Evolutionary conservation across 2,888 invertebrate genomes (phyloP).

Genomic region (Calliopum simillimum): DNA sequence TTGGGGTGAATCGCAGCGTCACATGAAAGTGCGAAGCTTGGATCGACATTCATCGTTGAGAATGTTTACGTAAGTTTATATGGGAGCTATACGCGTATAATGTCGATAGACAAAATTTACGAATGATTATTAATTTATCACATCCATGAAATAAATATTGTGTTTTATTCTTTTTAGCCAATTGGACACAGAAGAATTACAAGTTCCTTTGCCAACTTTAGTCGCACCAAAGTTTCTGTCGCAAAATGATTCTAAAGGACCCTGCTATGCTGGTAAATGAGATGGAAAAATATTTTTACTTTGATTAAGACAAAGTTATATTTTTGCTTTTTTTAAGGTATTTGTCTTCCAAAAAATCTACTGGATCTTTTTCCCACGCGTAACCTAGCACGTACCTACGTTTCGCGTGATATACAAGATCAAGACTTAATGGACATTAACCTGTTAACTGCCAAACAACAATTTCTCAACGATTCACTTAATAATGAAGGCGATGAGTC

Average conservation of each 20-base stretch:
- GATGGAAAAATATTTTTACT: background rate
- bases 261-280: slow-evolving; percentile 63
- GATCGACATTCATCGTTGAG: slow-evolving; percentile 62
- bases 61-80: slow-evolving; percentile 57
- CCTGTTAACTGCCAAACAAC: slow-evolving; percentile 59
- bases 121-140: background rate
- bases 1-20: slow-evolving; percentile 61
- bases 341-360: slow-evolving; percentile 66
- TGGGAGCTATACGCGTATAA: no score
- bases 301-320: background rate
- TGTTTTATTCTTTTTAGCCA: slow-evolving; percentile 47
- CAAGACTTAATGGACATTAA: slow-evolving; percentile 62
- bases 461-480: slow-evolving; percentile 63
- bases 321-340: slow-evolving; percentile 51
- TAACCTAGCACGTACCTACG: slow-evolving; percentile 63
- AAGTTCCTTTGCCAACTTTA: slow-evolving; percentile 60
- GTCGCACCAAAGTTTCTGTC: slow-evolving; percentile 63
- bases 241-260: slow-evolving; percentile 63
- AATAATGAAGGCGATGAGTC: slow-evolving; percentile 65
- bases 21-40: slow-evolving; percentile 63
- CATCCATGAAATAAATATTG: background rate
- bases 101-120: no score
- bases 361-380: slow-evolving; percentile 64
- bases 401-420: slow-evolving; percentile 65
- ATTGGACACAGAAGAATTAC: slow-evolving; percentile 60